Base-by-base conservation (phyloP, 2,797 vertebrate species). In the Bucorvus abyssinicus region DNA sequence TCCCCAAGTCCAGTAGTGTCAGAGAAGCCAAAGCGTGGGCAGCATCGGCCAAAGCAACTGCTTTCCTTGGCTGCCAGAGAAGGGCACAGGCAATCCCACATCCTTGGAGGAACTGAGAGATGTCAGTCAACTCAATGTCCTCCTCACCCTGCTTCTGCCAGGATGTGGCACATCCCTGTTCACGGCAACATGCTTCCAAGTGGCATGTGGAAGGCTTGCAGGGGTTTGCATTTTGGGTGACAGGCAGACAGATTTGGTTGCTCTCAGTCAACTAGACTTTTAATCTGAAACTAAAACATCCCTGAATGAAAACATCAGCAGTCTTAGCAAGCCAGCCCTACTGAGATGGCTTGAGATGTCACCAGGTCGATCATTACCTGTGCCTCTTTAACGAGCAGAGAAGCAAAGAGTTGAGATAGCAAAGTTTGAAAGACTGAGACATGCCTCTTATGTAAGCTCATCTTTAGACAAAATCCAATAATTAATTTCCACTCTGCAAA, bases 391-490 rank as follows among this genome's bases (percentile, higher is more conserved):
- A 81, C 1, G 1, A 45, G 10, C 17, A 68, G 40, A 64, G 45
- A 59, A 53, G 36, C 57, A 64, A 76, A 87, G 45, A 76, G 49
- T 29, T 75, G 40, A 84, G 7, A 19, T 50, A 11, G 13, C 21
- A 59, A 87, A 53, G 77, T 78, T 5, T 38, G n/a, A 42, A 91
- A 76, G 57, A 84, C 19, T 4, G 22, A 90, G 50, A 61, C 23
- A 4, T 17, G 26, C 52, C 71, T 90, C 84, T 91, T 71, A 17
- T 29, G 63, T 71, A 91, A 96, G 67, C 21, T 76, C 61, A 78
- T 80, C 61, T 87, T 91, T 77, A 91, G 71, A 95, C 49, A 94
- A 94, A 97, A 97, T 96, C 69, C 92, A 95, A 96, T 97, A 96
- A 95, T 92, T 96, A 88, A 96, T 96, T 96, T 96, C 93, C 82